These are phyloP conservation scores for Elanoides forficatus DNA, from an alignment of 2,113 vertebrate genomes.

Conservation along the genomic window DNA sequence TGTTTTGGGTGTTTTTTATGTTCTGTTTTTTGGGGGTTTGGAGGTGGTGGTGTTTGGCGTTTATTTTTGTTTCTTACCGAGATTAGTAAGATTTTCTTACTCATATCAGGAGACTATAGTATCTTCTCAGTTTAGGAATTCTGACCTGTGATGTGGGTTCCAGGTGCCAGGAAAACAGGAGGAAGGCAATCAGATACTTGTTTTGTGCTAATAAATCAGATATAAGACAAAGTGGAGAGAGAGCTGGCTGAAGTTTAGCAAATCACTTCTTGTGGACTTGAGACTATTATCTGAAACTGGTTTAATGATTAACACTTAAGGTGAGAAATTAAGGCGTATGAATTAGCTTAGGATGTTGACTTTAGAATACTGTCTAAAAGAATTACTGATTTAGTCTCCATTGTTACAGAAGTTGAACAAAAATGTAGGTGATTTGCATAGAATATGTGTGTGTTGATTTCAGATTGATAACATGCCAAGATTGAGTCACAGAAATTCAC, in stretches of 20 bases:
- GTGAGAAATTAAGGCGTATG: background rate
- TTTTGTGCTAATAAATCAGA: background rate
- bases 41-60: background rate
- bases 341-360: background rate
- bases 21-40: background rate
- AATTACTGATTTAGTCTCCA: background rate
- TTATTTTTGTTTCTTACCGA: background rate
- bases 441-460: background rate
- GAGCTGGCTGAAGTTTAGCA: background rate
- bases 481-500: background rate
- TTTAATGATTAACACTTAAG: background rate
- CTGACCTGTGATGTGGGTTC: background rate
- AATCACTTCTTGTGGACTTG: background rate
- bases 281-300: constrained; percentile 1
- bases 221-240: background rate
- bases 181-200: background rate
- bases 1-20: background rate
- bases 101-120: background rate
- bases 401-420: background rate
- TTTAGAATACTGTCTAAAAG: background rate
- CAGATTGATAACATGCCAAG: background rate
- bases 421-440: background rate
- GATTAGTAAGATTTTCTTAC: background rate
- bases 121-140: background rate
- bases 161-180: background rate